Evolutionary conservation across 2,888 invertebrate genomes (phyloP).

Genomic region (Spodoptera exigua): DNA sequence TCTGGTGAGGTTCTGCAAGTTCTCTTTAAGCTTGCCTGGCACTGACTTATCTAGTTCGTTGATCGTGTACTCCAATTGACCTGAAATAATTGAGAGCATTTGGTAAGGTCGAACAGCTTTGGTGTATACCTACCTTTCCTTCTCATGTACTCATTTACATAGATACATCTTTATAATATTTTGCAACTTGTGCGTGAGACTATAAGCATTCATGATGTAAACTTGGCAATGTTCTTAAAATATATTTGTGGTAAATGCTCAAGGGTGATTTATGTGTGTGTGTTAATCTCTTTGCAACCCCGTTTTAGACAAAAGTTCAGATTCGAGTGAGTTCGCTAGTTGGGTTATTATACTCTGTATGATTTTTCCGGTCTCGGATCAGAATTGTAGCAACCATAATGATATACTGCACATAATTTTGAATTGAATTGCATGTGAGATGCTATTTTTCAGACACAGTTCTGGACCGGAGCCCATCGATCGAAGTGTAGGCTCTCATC

Average conservation of each 20-base stretch:
- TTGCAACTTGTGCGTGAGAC: constrained; percentile 19
- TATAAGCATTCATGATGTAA: constrained; percentile 12
- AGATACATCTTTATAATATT: constrained; percentile 18
- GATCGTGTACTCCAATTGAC: constrained; percentile 83
- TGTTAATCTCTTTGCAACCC: no score
- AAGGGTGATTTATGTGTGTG: no score
- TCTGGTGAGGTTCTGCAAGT: constrained; percentile 79
- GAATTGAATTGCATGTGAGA: no score
- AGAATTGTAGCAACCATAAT: no score
- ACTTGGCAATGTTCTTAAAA: constrained; percentile 8
- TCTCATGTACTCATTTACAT: constrained; percentile 20
- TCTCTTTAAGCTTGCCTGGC: constrained; percentile 80
- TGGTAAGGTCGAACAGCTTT: not conserved
- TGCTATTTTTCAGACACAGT: no score
- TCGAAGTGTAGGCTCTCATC: no score
- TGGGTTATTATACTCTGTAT: no score
- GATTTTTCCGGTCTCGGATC: no score
- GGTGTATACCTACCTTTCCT: constrained; percentile 3
- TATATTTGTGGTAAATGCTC: constrained; percentile 3
- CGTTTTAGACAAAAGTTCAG: no score
- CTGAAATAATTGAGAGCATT: constrained; percentile 56
- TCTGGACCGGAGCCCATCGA: no score
- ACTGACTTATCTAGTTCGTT: constrained; percentile 84
- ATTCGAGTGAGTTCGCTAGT: no score
- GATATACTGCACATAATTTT: no score